Evolutionary conservation across 1,140 invertebrate species (phyloP).

Genomic region (Pinna nobilis): DNA sequence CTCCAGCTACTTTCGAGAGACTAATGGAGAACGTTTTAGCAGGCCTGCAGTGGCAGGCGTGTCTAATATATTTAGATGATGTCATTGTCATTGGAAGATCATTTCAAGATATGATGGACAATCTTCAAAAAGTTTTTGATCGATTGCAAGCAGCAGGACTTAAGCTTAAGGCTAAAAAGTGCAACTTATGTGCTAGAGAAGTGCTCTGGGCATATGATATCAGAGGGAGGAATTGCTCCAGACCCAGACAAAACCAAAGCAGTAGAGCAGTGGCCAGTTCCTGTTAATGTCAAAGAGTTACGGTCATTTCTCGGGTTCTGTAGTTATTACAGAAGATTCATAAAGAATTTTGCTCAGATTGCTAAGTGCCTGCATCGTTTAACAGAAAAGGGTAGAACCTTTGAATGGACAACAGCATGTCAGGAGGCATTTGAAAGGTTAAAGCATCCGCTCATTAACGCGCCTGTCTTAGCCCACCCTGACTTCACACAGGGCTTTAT

Average conservation of each 20-base stretch:
- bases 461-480: conserved; percentile 9
- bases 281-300: conserved; percentile 3
- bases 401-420: not conserved
- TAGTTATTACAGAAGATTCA: not conserved
- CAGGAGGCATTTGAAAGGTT: not conserved
- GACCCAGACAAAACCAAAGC: not conserved
- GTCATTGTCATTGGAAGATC: conserved; percentile 17
- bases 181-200: not conserved
- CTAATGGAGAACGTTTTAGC: conserved; percentile 49
- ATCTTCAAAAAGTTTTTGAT: not conserved
- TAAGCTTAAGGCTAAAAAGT: too few relatives aligned
- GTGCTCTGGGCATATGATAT: not conserved
- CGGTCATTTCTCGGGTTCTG: conserved; percentile 31
- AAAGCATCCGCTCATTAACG: not conserved
- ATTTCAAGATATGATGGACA: conserved; percentile 8
- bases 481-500: conserved; percentile 33
- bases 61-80: conserved; percentile 42
- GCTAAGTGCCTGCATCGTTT: not conserved
- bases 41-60: conserved; percentile 35
- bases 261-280: not conserved
- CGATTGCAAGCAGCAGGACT: too few relatives aligned
- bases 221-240: not conserved
- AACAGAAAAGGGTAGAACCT: not conserved
- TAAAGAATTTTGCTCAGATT: not conserved
- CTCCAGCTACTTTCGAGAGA: conserved; percentile 54